Evolutionary conservation across 1,140 invertebrate genomes (phyloP).

Genomic region (Drosophila nasuta): DNA sequence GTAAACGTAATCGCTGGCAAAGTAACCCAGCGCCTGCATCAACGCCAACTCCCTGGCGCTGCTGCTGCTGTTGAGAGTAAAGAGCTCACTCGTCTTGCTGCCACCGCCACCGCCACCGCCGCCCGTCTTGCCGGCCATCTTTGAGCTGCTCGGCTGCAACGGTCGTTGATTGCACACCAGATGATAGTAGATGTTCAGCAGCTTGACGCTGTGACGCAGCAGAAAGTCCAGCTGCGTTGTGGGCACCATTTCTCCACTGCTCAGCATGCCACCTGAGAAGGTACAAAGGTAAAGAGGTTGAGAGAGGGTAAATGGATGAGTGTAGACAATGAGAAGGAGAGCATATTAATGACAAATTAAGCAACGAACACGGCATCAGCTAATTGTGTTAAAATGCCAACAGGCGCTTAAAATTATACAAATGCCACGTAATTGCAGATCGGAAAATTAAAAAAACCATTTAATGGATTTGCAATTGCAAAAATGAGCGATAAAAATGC

Average conservation of each 20-base stretch:
- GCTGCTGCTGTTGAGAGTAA: conserved; percentile 50
- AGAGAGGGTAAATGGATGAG: neutral
- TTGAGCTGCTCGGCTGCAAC: conserved; percentile 23
- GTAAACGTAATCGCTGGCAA: conserved; percentile 90
- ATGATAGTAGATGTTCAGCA: conserved; percentile 91
- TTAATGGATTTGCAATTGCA: conserved; percentile 68
- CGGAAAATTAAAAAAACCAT: conserved; percentile 74
- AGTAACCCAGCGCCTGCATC: conserved; percentile 86
- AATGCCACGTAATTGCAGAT: conserved; percentile 63
- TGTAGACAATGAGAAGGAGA: neutral
- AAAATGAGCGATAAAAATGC: conserved; percentile 34
- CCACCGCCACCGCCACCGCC: neutral
- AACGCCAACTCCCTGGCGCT: conserved; percentile 59
- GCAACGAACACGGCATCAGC: conserved; percentile 26
- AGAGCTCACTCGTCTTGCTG: conserved; percentile 86
- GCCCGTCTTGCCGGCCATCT: conserved; percentile 74
- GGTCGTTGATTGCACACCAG: conserved; percentile 88
- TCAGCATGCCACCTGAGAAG: conserved; percentile 56
- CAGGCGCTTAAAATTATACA: conserved; percentile 68
- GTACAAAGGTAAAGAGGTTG: no score
- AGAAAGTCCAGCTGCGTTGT: conserved; percentile 80
- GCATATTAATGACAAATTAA: conserved; percentile 77
- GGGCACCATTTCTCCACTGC: conserved; percentile 41
- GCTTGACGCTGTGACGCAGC: conserved; percentile 88
- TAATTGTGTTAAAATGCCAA: conserved; percentile 72